Evolutionary conservation across 2,113 vertebrate species (phyloP), one percentile per base, ranked within the genome.

Genomic region (Marmota monax): DNA sequence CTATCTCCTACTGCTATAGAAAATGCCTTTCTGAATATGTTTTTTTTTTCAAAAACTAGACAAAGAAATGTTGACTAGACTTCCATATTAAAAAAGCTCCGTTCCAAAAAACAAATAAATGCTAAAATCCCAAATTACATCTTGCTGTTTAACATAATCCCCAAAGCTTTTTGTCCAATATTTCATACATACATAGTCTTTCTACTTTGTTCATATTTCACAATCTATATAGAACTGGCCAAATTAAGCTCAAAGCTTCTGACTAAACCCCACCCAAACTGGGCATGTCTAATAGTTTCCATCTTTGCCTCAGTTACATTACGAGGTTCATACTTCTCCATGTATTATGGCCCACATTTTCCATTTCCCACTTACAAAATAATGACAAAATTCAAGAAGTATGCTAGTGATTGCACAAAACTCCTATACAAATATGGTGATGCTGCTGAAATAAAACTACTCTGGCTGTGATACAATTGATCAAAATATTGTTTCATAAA

Each of bases 1-100:
- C 39, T 67, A 42, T 56, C 42, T 25, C 25, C 39, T 80, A 45
- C 14, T 58, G 79, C 69, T 80, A 1, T 37, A 93, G 92, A 84
- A 89, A 96, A 96, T 42, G 22, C 5, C 61, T 90, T 95, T 95
- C 67, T 80, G 42, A 89, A 95, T 70, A 78, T 39, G 34, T 48
- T 25, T 45, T 45, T 37, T 56, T 92, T 86, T 86, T 77, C 29
- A 29, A 63, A 95, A 82, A 11, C 20, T 79, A 22, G 32, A 89
- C 76, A 92, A 90, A 86, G 34, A 84, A 53, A 96, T 70, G 7
- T 56, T 86, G 65, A 84, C 70, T 92, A 93, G n/a, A 84, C 37
- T 63, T 96, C 53, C 5, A 45, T 37, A n/a, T 88, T 95, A 42
- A 89, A 95, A 95, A 58, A 56, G 32, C 20, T 94, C 82, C 70